Percentiles rank a stretch among this genome's conserved stretches.
Conservation (phyloP, 2,888 invertebrate genomes). For the Acrobasis suavella region DNA sequence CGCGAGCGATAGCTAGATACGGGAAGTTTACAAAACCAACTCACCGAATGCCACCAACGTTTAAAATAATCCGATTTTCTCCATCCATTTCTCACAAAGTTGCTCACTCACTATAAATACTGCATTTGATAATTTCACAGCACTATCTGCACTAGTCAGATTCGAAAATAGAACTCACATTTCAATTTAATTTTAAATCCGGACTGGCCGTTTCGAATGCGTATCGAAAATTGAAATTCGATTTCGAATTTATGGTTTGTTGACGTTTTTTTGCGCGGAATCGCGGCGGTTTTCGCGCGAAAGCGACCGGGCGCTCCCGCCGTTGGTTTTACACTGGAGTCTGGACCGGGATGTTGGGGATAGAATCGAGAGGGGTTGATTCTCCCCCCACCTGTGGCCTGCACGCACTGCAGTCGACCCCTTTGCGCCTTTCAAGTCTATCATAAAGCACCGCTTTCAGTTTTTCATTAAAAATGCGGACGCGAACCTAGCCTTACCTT, state of each 20-base stretch:
- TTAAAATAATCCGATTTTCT: conserved; percentile 96
- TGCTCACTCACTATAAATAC: conserved; percentile 39
- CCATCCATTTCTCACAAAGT: conserved; percentile 86
- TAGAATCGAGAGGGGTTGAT: conserved; percentile 36
- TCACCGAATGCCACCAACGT: conserved; percentile 95
- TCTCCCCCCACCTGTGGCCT: conserved; percentile 74
- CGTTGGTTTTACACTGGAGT: conserved; percentile 52
- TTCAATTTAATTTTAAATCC: conserved; percentile 27
- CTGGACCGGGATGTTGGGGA: conserved; percentile 36
- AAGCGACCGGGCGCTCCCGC: conserved; percentile 47
- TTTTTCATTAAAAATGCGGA: conserved; percentile 24
- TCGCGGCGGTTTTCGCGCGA: conserved; percentile 29
- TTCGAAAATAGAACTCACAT: conserved; percentile 19
- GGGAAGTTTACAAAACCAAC: conserved; percentile 6
- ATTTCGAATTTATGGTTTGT: conserved; percentile 24
- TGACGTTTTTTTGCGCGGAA: conserved; percentile 21
- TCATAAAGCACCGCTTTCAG: conserved; percentile 39
- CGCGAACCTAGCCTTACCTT: conserved; percentile 16
- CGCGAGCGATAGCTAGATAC: background rate
- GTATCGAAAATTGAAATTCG: conserved; percentile 8
- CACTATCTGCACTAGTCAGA: conserved; percentile 33
- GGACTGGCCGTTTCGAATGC: conserved; percentile 23
- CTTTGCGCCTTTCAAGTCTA: conserved; percentile 60
- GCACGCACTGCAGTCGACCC: conserved; percentile 77
- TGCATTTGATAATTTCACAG: conserved; percentile 51